Base-by-base conservation (phyloP, 2,113 vertebrate genomes). In the Lonchura striata region DNA sequence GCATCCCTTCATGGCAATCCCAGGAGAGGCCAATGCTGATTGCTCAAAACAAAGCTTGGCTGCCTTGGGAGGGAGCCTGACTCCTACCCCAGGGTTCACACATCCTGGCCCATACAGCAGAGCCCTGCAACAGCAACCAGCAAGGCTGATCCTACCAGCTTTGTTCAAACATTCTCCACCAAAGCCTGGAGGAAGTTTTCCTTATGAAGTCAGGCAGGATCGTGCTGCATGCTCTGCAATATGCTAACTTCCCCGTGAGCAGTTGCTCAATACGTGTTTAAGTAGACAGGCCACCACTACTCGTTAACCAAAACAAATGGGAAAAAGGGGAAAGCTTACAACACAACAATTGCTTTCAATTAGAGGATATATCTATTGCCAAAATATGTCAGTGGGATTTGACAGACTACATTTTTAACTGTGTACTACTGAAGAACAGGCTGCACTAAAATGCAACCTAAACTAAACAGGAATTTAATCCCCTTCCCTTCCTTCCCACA, bases 321-420 rank as follows among this genome's bases (percentile, higher is more conserved):
- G 56, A 76, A 87, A 87, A 75, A 84, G 65, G 56, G 37, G 81
- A 86, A 88, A 93, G 76, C 87, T 94, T 82, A 75, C 90, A 94
- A 60, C 71, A 82, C 84, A 93, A 82, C 84, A 88, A 95, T 94
- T 92, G 87, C 95, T 95, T 92, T 94, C 85, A 91, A 97, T 96
- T 96, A 95, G 84, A 91, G 87, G 70, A 88, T 89, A 68, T 61
- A 70, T 77, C 90, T 91, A 61, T 82, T 96, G 84, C 93, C 93
- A 96, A 91, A 94, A 87, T 68, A 90, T 94, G 86, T 85, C 86
- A 72, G 77, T 5, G 3, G 63, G 79, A 91, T 95, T 64, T 86
- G 79, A 95, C 60, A 94, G 89, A 64, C 85, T 74, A n/a, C 66
- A 37, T 95, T 95, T 94, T 88, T 85, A 94, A 93, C 82, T 84